Evolutionary conservation across 2,113 vertebrate genomes (phyloP).

Genomic region (Brachyhypopomus gauderio): DNA sequence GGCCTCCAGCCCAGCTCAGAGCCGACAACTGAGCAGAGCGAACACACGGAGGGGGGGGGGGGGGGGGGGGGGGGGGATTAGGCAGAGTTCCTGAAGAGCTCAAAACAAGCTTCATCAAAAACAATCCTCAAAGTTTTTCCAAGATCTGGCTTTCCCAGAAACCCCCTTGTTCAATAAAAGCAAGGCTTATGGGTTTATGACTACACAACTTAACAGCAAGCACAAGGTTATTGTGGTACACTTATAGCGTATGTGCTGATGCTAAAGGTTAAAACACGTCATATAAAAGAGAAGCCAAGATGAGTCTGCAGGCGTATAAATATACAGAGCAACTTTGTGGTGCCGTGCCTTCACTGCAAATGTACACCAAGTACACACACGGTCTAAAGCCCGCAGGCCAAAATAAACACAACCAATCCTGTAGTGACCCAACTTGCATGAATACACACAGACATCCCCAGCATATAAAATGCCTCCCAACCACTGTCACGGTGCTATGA

Average conservation of each 20-base stretch:
- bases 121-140: neutral
- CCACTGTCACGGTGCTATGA: neutral
- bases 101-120: constrained; percentile 36
- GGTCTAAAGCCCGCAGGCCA: neutral
- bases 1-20: constrained; percentile 21
- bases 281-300: constrained; percentile 23
- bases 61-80: constrained; percentile 23
- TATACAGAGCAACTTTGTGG: constrained; percentile 11
- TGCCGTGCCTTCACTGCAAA: neutral
- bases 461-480: neutral
- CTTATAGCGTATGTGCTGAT: neutral
- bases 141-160: neutral
- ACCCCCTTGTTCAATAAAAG: neutral
- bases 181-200: neutral
- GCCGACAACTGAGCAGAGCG: constrained; percentile 26
- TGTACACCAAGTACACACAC: neutral
- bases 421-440: neutral
- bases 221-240: neutral
- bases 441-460: constrained; percentile 11
- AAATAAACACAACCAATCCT: constrained; percentile 16
- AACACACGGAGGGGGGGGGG: constrained; percentile 19
- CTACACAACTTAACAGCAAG: neutral
- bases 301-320: constrained; percentile 21
- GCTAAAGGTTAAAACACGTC: neutral
- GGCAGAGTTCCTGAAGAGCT: constrained; percentile 13